phyloP scores from a whole-genome alignment of 1,140 invertebrate species.

The Kradibia gibbosae region DNA sequence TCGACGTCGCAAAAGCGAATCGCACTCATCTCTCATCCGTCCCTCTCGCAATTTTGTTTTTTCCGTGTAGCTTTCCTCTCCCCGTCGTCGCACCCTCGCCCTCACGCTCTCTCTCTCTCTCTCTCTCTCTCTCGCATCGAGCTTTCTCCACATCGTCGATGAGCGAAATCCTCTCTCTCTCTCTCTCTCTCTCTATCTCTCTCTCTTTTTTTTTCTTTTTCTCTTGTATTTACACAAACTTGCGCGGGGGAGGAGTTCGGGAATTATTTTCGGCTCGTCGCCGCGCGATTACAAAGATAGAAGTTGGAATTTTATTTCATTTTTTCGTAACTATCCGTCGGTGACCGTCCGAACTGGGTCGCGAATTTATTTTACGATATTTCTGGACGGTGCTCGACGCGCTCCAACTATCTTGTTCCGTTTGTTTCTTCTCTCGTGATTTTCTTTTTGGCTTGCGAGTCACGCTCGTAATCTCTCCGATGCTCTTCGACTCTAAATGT shows the following conservation, averaged over 20 bases:
- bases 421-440: background rate
- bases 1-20: slow-evolving; percentile 45
- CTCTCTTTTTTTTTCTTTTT: background rate
- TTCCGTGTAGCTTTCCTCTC: no score
- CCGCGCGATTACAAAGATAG: background rate
- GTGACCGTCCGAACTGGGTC: background rate
- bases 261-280: slow-evolving; percentile 15
- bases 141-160: no score
- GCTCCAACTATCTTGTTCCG: background rate
- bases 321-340: background rate
- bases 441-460: background rate
- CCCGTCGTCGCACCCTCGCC: background rate
- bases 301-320: slow-evolving; percentile 28
- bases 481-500: no score
- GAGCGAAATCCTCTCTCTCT: no score
- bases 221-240: background rate
- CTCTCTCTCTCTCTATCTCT: background rate
- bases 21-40: slow-evolving; percentile 50
- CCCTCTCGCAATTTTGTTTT: slow-evolving; percentile 25
- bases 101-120: slow-evolving; percentile 5
- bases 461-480: no score
- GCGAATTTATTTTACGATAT: slow-evolving; percentile 20
- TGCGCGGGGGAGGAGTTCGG: background rate
- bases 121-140: no score
- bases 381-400: background rate